Percentiles rank a stretch among this genome's conserved stretches.
These are phyloP conservation scores for Temnopleurus reevesii DNA, from an alignment of 53 echinoderm and acorn worm species.

Conservation along the genomic window DNA sequence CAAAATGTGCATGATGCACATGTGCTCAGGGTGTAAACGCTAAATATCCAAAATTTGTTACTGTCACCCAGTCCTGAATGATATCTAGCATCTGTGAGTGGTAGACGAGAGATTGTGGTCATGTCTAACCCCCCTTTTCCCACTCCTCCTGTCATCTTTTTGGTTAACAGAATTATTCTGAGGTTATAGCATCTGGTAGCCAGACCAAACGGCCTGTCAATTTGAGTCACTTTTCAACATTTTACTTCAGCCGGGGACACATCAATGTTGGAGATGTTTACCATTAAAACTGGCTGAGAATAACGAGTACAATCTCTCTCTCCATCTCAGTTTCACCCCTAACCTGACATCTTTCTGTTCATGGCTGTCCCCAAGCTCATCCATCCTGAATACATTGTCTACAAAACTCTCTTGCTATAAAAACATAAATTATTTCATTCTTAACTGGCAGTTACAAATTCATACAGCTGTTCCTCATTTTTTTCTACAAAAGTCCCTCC, in stretches of 20 bases:
- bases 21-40: slow-evolving; percentile 2
- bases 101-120: background rate
- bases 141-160: slow-evolving; percentile 3
- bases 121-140: background rate
- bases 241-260: background rate
- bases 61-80: background rate
- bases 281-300: background rate
- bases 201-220: slow-evolving; percentile 38
- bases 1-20: background rate
- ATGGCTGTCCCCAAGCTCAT: background rate
- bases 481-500: background rate
- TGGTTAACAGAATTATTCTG: background rate
- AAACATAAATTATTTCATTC: slow-evolving; percentile 31
- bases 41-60: slow-evolving; percentile 19
- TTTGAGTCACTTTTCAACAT: slow-evolving; percentile 14
- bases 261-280: background rate
- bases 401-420: background rate
- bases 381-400: background rate
- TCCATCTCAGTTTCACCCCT: background rate
- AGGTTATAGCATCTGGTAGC: slow-evolving; percentile 33
- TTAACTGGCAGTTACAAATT: slow-evolving; percentile 39
- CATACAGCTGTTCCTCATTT: slow-evolving; percentile 12
- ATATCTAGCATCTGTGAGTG: background rate
- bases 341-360: background rate
- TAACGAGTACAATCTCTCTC: background rate